Evolutionary conservation across 1,140 invertebrate species (phyloP).

Genomic region (Camponotus pennsylvanicus): DNA sequence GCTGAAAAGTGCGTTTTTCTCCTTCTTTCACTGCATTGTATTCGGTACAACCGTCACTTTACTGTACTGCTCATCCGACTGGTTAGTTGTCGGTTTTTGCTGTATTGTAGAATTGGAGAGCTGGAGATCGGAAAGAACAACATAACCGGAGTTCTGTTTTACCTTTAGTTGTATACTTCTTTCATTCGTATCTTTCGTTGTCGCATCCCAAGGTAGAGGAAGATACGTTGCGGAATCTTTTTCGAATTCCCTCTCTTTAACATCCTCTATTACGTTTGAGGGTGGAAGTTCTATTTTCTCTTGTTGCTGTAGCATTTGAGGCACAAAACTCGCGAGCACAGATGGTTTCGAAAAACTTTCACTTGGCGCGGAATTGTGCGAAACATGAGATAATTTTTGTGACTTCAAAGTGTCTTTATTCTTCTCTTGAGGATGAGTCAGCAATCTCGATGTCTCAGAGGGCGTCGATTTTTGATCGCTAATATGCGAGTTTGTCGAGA

Average conservation of each 20-base stretch:
- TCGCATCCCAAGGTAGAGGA: too few species aligned
- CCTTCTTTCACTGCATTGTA: constrained; percentile 74
- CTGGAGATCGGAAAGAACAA: constrained; percentile 69
- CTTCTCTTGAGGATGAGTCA: background rate
- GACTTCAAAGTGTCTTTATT: background rate
- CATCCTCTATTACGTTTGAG: background rate
- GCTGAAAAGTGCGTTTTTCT: background rate
- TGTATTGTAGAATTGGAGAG: constrained; percentile 47
- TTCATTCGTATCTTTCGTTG: too few species aligned
- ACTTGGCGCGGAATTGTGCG: constrained; percentile 6
- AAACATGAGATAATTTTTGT: constrained; percentile 7
- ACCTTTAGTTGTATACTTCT: constrained; percentile 12
- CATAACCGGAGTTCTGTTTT: constrained; percentile 69
- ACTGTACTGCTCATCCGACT: constrained; percentile 79
- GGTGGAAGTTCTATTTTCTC: constrained; percentile 33
- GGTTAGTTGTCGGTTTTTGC: constrained; percentile 27
- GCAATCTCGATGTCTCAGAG: too few species aligned
- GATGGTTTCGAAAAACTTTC: constrained; percentile 59
- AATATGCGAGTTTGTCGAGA: constrained; percentile 78
- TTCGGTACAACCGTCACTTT: constrained; percentile 81
- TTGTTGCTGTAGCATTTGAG: constrained; percentile 75
- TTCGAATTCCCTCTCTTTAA: constrained; percentile 28
- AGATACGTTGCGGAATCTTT: constrained; percentile 10
- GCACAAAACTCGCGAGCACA: constrained; percentile 68
- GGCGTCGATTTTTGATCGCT: constrained; percentile 24